Percentiles rank a stretch among this genome's conserved stretches.
phyloP scores from a whole-genome alignment of 2,113 vertebrate genomes.

The Gila orcuttii region DNA sequence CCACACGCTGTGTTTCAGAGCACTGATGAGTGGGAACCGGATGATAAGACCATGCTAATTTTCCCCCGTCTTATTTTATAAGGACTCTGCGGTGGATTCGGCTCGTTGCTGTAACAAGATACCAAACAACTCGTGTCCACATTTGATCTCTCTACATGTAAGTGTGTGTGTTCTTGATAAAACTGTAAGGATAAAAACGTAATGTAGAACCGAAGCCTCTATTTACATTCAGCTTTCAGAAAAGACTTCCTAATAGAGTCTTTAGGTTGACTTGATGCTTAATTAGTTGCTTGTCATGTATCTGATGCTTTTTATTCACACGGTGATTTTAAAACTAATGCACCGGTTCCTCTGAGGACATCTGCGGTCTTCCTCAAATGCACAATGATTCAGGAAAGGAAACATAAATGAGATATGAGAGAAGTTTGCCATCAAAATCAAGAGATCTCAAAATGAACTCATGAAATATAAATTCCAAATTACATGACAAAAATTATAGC shows the following conservation, averaged over 20 bases:
- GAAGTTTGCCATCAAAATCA: too few species aligned
- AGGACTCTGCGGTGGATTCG: constrained; percentile 11
- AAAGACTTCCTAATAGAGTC: background rate
- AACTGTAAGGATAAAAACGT: background rate
- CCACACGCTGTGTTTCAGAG: constrained; percentile 9
- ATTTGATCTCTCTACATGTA: background rate
- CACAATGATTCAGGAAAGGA: background rate
- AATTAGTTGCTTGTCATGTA: constrained; percentile 10
- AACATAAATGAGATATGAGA: too few species aligned
- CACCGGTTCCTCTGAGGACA: background rate
- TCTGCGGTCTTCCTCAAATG: background rate
- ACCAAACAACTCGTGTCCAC: background rate
- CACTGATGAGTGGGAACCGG: background rate
- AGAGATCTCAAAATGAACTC: too few species aligned
- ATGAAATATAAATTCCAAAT: too few species aligned
- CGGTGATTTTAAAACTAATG: background rate
- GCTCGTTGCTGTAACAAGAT: constrained; percentile 17
- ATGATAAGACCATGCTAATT: constrained; percentile 24
- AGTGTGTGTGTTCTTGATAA: background rate
- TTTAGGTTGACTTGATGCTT: background rate
- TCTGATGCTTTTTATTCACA: constrained; percentile 14
- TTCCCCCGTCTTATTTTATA: constrained; percentile 4
- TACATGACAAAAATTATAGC: too few species aligned
- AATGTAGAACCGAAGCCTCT: background rate
- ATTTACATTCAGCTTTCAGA: background rate